Percentiles rank a stretch among this genome's conserved stretches.
phyloP scores from a whole-genome alignment of 2,888 invertebrate species.

The Tricholauxania praeusta region DNA sequence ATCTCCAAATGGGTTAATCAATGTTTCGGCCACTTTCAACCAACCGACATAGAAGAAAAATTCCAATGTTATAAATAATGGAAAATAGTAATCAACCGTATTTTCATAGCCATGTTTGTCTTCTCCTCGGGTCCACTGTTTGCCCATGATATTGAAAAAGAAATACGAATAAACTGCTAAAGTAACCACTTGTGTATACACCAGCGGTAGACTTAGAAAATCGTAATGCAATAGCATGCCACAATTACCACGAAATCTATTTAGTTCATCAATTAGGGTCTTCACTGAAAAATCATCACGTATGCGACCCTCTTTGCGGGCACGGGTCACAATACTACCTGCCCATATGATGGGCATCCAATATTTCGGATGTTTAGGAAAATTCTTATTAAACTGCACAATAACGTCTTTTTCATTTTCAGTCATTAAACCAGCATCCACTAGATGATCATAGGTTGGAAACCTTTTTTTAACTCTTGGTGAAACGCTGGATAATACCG shows the following conservation, averaged over 20 bases:
- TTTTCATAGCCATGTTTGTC: conserved; percentile 66
- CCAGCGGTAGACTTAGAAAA: conserved; percentile 79
- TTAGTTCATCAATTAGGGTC: conserved; percentile 87
- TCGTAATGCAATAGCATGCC: conserved; percentile 81
- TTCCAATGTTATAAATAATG: conserved; percentile 87
- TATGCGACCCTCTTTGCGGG: conserved; percentile 87
- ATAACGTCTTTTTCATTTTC: conserved; percentile 85
- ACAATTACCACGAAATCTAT: conserved; percentile 82
- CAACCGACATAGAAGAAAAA: conserved; percentile 91
- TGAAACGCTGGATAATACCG: conserved; percentile 87
- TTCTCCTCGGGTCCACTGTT: conserved; percentile 82
- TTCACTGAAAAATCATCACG: conserved; percentile 92
- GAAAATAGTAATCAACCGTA: conserved; percentile 84
- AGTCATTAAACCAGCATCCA: conserved; percentile 83
- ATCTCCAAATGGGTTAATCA: conserved; percentile 91
- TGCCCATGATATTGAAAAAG: conserved; percentile 84
- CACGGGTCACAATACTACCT: conserved; percentile 86
- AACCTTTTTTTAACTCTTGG: conserved; percentile 89
- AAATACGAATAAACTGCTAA: conserved; percentile 90
- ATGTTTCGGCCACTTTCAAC: conserved; percentile 89
- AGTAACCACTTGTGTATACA: conserved; percentile 91
- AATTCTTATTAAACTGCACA: conserved; percentile 79
- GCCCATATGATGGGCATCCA: conserved; percentile 94
- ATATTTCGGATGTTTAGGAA: conserved; percentile 86
- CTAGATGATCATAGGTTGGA: conserved; percentile 84